These are phyloP conservation scores for Platygyra sinensis DNA, from an alignment of 64 coral and sea anemone genomes.

Conservation along the genomic window DNA sequence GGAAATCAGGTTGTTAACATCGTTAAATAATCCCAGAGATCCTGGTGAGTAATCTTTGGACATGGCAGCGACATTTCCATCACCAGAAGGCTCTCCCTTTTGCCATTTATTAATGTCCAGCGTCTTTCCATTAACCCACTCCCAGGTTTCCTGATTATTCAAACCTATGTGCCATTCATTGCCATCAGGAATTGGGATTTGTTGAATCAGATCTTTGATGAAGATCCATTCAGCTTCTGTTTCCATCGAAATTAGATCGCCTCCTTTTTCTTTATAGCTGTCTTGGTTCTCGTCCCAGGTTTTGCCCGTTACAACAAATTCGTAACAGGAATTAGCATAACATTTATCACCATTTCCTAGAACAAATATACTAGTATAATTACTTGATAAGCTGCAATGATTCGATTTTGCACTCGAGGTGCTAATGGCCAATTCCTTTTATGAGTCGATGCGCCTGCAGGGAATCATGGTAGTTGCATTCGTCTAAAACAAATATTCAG, in stretches of 20 bases:
- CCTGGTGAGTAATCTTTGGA: slow-evolving; percentile 35
- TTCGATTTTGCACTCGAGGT: no score
- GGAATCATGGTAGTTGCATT: no score
- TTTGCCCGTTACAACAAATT: neutral
- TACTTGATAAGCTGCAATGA: neutral
- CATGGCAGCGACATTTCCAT: slow-evolving; percentile 31
- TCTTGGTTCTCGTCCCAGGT: slow-evolving; percentile 61
- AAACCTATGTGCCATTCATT: slow-evolving; percentile 49
- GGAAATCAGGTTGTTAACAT: neutral
- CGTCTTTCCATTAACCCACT: slow-evolving; percentile 38
- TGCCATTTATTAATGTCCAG: slow-evolving; percentile 44
- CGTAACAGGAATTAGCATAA: neutral
- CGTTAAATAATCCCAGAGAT: slow-evolving; percentile 26
- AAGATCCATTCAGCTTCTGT: slow-evolving; percentile 60
- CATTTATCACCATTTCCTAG: neutral
- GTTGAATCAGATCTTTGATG: slow-evolving; percentile 40
- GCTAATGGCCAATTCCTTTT: no score
- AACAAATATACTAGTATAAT: neutral
- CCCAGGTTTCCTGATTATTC: slow-evolving; percentile 32
- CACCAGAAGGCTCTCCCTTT: slow-evolving; percentile 21
- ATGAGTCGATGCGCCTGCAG: no score
- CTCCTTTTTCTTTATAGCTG: slow-evolving; percentile 26
- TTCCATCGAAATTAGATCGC: slow-evolving; percentile 70
- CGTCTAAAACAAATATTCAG: no score
- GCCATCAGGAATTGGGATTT: neutral